Conservation (phyloP, 2,888 invertebrate species). For the Ischnura elegans region DNA sequence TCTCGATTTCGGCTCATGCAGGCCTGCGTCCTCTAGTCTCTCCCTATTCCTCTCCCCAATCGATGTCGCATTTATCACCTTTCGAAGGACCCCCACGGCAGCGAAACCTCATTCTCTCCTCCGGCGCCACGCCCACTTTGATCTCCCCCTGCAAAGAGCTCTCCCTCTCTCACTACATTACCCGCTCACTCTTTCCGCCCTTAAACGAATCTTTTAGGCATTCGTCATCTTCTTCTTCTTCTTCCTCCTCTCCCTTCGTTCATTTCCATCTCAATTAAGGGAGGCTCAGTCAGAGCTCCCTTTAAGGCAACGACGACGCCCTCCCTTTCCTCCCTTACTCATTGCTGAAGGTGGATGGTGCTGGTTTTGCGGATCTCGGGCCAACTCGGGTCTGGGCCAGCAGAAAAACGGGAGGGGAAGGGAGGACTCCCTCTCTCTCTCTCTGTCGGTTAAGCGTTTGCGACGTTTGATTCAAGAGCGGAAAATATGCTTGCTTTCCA, state of each 20-base stretch:
- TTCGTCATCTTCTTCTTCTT: background rate
- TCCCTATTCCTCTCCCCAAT: background rate
- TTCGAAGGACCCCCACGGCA: background rate
- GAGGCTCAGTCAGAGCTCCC: background rate
- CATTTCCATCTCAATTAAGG: conserved; percentile 34
- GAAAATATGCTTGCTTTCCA: too few relatives aligned
- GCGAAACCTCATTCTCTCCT: background rate
- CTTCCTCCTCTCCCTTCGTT: background rate
- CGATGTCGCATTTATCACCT: conserved; percentile 30
- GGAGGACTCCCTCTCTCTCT: too few relatives aligned
- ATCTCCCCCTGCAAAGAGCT: background rate
- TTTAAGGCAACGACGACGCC: background rate
- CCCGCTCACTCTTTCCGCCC: background rate
- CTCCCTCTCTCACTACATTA: background rate
- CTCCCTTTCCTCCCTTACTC: too few relatives aligned
- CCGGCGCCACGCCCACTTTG: background rate
- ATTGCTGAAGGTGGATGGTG: background rate
- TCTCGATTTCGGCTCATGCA: too few relatives aligned
- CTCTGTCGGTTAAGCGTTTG: too few relatives aligned
- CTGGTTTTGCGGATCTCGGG: background rate
- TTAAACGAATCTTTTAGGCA: background rate
- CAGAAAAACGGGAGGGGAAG: background rate
- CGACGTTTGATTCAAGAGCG: too few relatives aligned
- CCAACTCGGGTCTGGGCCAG: background rate
- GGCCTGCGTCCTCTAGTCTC: too few relatives aligned